phyloP scores from a whole-genome alignment of 2,113 vertebrate genomes.

The Ovibos moschatus region DNA sequence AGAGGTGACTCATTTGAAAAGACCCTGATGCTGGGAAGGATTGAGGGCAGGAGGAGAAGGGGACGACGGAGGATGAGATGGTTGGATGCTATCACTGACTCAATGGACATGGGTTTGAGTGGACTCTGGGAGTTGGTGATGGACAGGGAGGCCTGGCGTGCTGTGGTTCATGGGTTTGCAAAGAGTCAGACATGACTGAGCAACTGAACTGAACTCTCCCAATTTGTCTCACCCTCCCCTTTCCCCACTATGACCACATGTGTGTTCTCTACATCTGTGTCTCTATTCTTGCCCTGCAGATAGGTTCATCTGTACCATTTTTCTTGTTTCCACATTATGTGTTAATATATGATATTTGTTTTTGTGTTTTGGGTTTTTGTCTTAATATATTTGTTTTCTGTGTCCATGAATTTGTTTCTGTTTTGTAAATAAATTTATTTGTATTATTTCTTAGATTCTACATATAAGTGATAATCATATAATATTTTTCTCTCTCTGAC shows the following conservation, averaged over 20 bases:
- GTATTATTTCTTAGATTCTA: background rate
- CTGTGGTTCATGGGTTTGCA: background rate
- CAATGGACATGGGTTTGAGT: no score
- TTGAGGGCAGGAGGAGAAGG: no score
- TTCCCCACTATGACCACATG: background rate
- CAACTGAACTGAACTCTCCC: background rate
- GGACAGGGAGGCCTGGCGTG: background rate
- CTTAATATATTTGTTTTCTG: background rate
- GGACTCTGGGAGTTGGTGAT: no score
- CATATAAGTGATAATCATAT: background rate
- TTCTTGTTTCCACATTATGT: background rate
- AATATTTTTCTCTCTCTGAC: background rate
- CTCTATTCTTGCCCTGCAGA: background rate
- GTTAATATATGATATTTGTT: background rate
- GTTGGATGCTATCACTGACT: no score
- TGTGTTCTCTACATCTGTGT: background rate
- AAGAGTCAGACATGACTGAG: background rate
- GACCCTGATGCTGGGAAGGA: no score
- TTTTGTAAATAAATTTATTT: background rate
- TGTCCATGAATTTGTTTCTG: background rate
- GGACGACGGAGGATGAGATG: no score
- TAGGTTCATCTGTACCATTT: background rate
- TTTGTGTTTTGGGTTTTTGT: background rate
- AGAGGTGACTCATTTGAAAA: no score
- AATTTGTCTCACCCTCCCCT: background rate